Conservation (phyloP, 2,888 invertebrate genomes). For the Cheilosia soror region DNA sequence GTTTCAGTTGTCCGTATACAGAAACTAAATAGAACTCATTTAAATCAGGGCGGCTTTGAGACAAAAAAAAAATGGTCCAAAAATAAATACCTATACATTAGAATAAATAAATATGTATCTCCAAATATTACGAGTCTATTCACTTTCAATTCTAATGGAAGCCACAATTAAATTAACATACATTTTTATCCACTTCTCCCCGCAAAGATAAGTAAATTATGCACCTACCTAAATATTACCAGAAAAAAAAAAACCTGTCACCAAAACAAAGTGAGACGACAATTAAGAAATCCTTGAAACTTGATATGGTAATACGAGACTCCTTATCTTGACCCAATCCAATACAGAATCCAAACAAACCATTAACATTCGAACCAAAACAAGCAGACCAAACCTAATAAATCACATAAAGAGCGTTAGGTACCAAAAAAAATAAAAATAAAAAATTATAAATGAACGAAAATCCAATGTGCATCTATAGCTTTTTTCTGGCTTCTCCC, state of each 20-base stretch:
- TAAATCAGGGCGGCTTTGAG: too few relatives aligned
- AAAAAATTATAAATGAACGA: slow-evolving; percentile 4
- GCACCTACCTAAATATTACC: background rate
- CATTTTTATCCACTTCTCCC: too few relatives aligned
- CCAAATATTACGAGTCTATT: background rate
- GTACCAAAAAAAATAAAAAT: slow-evolving; percentile 9
- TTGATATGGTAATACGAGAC: slow-evolving; percentile 52
- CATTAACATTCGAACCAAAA: slow-evolving; percentile 39
- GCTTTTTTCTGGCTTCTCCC: background rate
- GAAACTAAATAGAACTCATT: too few relatives aligned
- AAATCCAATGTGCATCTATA: slow-evolving; percentile 7
- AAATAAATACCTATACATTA: too few relatives aligned
- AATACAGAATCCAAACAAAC: slow-evolving; percentile 19
- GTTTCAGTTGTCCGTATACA: too few relatives aligned
- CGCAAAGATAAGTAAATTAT: background rate
- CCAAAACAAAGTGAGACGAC: slow-evolving; percentile 33
- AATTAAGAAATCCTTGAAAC: slow-evolving; percentile 64
- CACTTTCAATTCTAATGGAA: background rate
- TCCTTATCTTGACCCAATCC: slow-evolving; percentile 58
- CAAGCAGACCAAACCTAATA: slow-evolving; percentile 43
- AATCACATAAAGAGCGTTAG: slow-evolving; percentile 47
- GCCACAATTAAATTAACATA: background rate
- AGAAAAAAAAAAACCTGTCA: background rate
- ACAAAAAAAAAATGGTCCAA: too few relatives aligned
- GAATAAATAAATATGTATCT: background rate